phyloP scores from a whole-genome alignment of 2,113 vertebrate species.

The Triplophysa rosa region DNA sequence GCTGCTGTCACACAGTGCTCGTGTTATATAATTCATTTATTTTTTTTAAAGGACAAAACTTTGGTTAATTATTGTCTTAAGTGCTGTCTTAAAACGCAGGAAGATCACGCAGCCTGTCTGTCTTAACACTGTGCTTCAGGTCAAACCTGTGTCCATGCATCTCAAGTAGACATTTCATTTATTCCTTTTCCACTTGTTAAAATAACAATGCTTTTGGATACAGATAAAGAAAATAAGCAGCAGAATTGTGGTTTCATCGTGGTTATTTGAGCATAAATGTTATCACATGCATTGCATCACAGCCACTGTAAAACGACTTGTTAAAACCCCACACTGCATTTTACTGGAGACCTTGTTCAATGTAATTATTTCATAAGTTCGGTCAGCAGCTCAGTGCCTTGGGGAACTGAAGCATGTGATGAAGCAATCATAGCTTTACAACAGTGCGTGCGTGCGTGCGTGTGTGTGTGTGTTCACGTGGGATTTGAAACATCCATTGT shows the following conservation, averaged over 20 bases:
- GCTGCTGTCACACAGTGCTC: constrained; percentile 67
- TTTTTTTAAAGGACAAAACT: constrained; percentile 75
- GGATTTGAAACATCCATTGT: constrained; percentile 62
- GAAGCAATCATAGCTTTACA: not conserved
- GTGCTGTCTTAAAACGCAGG: constrained; percentile 73
- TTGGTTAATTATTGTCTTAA: constrained; percentile 78
- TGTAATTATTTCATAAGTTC: not conserved
- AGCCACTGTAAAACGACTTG: not conserved
- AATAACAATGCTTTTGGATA: no score
- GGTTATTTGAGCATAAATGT: constrained; percentile 4
- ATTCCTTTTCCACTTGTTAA: not conserved
- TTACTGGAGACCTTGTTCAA: not conserved
- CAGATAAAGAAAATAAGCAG: no score
- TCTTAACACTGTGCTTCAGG: constrained; percentile 72
- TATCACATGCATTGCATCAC: not conserved
- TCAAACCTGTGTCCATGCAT: constrained; percentile 46
- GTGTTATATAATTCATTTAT: constrained; percentile 72
- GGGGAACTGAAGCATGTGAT: constrained; percentile 11
- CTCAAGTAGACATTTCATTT: not conserved
- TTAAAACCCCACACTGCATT: constrained; percentile 4
- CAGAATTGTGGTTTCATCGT: not conserved
- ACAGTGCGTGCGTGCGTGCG: not conserved
- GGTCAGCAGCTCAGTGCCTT: constrained; percentile 7
- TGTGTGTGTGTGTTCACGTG: constrained; percentile 37
- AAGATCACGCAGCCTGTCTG: constrained; percentile 65